Conservation (phyloP, 2,888 invertebrate species). For the Argynnis bischoffii region DNA sequence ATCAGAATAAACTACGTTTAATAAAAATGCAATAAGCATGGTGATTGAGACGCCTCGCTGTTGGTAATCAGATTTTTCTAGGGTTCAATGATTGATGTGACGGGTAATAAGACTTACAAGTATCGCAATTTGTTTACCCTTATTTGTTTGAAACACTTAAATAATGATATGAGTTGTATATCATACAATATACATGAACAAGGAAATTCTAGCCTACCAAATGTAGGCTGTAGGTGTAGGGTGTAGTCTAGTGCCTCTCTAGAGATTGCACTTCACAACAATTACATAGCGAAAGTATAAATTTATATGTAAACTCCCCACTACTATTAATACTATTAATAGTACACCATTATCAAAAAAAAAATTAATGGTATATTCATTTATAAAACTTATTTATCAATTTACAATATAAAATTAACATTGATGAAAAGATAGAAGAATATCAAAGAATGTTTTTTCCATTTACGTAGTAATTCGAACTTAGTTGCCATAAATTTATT, state of each 20-base stretch:
- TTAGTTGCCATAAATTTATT: conserved; percentile 41
- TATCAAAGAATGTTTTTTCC: conserved; percentile 6
- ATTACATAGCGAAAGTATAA: conserved; percentile 51
- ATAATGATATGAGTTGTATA: conserved; percentile 62
- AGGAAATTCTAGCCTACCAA: conserved; percentile 53
- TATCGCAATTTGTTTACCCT: conserved; percentile 81
- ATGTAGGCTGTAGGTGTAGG: no score
- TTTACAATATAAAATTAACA: conserved; percentile 40
- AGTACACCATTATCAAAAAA: no score
- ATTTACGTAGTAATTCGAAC: conserved; percentile 33
- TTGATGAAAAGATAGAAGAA: neutral
- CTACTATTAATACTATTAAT: conserved; percentile 52
- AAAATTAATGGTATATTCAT: no score
- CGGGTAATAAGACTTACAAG: conserved; percentile 78
- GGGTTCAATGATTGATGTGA: conserved; percentile 79
- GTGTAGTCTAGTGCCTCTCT: no score
- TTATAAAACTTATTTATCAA: no score
- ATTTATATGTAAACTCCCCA: conserved; percentile 54
- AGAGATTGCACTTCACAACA: conserved; percentile 73
- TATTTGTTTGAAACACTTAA: conserved; percentile 71
- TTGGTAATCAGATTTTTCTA: conserved; percentile 66
- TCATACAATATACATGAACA: conserved; percentile 72
- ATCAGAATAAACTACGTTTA: conserved; percentile 28
- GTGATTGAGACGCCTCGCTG: conserved; percentile 37
- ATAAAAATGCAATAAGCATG: conserved; percentile 38